Base-by-base conservation (phyloP, 2,888 invertebrate species). In the Hyles lineata region DNA sequence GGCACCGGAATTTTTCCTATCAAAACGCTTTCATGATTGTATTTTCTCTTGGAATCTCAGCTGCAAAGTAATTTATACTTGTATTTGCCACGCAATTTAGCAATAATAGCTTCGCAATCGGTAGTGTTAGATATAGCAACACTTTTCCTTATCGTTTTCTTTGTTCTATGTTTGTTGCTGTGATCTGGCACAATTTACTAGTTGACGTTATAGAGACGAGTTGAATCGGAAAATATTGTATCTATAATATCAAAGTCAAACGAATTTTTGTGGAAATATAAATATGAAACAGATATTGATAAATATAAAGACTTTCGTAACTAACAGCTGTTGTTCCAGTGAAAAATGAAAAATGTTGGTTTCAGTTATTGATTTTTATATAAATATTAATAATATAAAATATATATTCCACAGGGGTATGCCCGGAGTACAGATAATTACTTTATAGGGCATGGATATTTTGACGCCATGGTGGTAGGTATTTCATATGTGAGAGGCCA, bases 61-160 rank as follows among this genome's bases (percentile, higher is more conserved):
- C 52, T 55, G 52, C 52, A 19, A n/a, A 62, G 32, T 32, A n/a
- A 32, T 32, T n/a, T 43, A 21, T 63, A 21, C 8, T 21, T 63
- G 15, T 62, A 62, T 17, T 63, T 63, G 21, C 35, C 35, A 23
- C 25, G 23, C 25, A 25, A 43, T 63, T 63, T 35, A 62, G n/a
- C 9, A 63, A 35, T 62, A 32, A 35, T 35, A 63, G 21, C 35
- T 21, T 15, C 35, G 63, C 35, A 4, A 43, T 43, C 63, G 63
- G 21, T 43, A 21, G 21, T 63, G 35, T 63, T 63, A 63, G 63
- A 63, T 63, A 43, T 43, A 63, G 15, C 35, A 63, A 35, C 63
- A 63, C 35, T 43, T 63, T 63, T 63, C 43, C 63, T 63, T 21
- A 35, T 21, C 35, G 15, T 23, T 43, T 63, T 43, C 21, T 63